These are phyloP conservation scores for Seriola aureovittata DNA, from an alignment of 2,113 vertebrate genomes.

Conservation along the genomic window DNA sequence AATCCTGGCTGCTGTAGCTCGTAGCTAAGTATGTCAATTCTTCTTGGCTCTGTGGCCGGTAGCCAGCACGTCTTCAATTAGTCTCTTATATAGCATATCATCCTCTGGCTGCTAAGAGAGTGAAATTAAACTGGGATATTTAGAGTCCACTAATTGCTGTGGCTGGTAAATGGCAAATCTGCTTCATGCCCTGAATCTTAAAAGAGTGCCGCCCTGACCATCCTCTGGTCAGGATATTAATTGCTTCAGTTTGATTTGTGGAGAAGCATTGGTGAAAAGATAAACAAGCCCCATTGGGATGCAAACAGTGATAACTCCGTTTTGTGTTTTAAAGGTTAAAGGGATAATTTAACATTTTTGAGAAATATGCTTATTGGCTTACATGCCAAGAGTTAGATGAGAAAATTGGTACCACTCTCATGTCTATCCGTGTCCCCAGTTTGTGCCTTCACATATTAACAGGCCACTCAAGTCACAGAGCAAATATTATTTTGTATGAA, in stretches of 20 bases:
- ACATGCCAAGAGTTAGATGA: background rate
- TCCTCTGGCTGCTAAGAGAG: constrained; percentile 58
- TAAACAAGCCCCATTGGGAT: constrained; percentile 19
- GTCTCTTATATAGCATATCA: constrained; percentile 63
- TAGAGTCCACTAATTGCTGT: constrained; percentile 64
- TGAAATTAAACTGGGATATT: constrained; percentile 69
- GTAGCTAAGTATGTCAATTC: constrained; percentile 66
- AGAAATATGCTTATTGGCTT: background rate
- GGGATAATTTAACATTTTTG: background rate
- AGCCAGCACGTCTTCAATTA: constrained; percentile 67
- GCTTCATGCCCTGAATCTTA: constrained; percentile 39
- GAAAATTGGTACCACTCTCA: background rate
- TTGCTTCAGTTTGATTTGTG: constrained; percentile 36
- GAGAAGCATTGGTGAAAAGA: constrained; percentile 16
- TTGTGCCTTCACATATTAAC: background rate
- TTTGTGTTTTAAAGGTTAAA: constrained; percentile 35
- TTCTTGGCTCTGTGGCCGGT: constrained; percentile 46
- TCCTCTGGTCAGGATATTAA: constrained; percentile 59
- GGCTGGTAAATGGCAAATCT: constrained; percentile 58
- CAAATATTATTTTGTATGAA: too few relatives aligned
- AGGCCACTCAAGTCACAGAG: background rate
- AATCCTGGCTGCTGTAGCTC: constrained; percentile 60
- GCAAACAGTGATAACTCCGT: constrained; percentile 1
- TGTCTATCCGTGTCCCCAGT: background rate
- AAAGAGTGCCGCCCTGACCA: constrained; percentile 30